phyloP scores from a whole-genome alignment of 1,140 invertebrate species.

The Chymomyza costata region DNA sequence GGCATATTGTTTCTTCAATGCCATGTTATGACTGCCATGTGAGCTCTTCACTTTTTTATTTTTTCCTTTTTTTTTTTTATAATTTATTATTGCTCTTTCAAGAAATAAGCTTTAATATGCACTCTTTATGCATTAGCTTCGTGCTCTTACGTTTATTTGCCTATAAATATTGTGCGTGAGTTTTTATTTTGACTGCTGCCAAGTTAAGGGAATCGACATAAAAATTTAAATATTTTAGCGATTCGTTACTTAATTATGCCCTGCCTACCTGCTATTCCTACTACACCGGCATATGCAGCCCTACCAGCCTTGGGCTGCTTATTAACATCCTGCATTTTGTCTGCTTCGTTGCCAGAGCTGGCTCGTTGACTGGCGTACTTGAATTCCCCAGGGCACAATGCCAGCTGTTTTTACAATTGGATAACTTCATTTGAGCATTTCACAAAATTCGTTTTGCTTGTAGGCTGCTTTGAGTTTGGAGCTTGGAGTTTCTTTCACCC shows the following conservation, averaged over 20 bases:
- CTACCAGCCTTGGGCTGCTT: constrained; percentile 1
- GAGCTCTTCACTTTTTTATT: no score
- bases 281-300: constrained; percentile 9
- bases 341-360: constrained; percentile 12
- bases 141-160: no score
- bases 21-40: constrained; percentile 28
- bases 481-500: no score
- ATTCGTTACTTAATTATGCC: constrained; percentile 36
- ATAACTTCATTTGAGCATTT: constrained; percentile 62
- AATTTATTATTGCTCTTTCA: no score
- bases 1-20: constrained; percentile 46
- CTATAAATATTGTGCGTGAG: no score
- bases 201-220: neutral
- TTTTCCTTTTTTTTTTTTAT: no score
- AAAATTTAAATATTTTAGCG: constrained; percentile 43
- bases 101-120: no score
- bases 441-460: constrained; percentile 48
- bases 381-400: constrained; percentile 48
- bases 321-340: neutral
- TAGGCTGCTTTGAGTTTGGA: constrained; percentile 36
- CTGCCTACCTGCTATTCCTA: constrained; percentile 48
- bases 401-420: constrained; percentile 68
- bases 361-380: constrained; percentile 14
- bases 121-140: no score
- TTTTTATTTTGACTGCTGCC: no score